Evolutionary conservation across 2,797 vertebrate species (phyloP).

Genomic region (Thripadectes ignobilis): DNA sequence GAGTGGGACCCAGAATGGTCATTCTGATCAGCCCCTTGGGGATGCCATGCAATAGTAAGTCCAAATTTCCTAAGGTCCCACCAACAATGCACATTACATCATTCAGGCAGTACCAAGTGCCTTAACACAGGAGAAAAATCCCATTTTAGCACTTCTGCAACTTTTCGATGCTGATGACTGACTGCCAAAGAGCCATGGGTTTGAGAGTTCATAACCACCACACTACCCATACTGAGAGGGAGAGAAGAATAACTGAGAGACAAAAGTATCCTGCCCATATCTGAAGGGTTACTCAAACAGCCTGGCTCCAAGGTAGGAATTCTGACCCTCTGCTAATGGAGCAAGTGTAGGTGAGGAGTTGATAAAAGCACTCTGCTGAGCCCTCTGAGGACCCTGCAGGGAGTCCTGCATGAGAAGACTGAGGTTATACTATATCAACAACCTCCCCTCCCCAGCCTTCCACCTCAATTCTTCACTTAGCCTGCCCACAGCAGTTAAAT

Average conservation of each 20-base stretch:
- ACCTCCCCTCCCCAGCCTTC: background rate
- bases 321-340: background rate
- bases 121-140: background rate
- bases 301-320: background rate
- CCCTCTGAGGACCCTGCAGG: background rate
- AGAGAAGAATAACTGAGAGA: background rate
- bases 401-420: background rate
- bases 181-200: background rate
- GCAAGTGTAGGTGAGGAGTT: background rate
- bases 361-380: background rate
- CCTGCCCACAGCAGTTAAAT: background rate
- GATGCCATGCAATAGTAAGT: background rate
- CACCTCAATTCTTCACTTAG: background rate
- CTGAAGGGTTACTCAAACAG: background rate
- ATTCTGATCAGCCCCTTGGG: rapidly evolving
- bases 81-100: background rate
- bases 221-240: background rate
- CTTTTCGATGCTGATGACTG: background rate
- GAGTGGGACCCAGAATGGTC: background rate
- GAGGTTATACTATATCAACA: background rate
- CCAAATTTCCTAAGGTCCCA: background rate
- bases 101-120: background rate
- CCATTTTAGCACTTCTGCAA: background rate
- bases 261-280: background rate
- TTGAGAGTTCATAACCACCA: background rate